phyloP scores from a whole-genome alignment of 2,113 vertebrate species.

The Syngnathus typhle region DNA sequence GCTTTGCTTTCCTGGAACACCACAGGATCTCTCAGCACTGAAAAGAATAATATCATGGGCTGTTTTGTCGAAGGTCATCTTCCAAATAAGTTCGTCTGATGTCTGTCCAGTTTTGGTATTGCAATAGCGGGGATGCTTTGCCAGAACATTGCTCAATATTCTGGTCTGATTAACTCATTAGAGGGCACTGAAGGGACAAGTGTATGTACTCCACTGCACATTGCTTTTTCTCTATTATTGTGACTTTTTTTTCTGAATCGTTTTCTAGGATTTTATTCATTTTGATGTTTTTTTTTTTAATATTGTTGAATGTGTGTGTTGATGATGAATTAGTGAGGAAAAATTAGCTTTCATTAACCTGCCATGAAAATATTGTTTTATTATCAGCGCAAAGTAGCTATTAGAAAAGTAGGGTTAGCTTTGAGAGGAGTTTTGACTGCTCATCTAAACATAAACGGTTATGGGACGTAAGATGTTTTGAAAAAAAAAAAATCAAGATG shows the following conservation, averaged over 20 bases:
- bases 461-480: background rate
- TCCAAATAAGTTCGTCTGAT: conserved; percentile 38
- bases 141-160: conserved; percentile 8
- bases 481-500: background rate
- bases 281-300: too few relatives aligned
- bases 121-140: conserved; percentile 6
- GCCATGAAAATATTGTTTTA: background rate
- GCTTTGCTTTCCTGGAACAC: conserved; percentile 53
- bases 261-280: background rate
- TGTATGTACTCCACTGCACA: too few relatives aligned
- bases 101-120: conserved; percentile 24
- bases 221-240: background rate
- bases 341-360: background rate
- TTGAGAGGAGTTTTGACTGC: background rate
- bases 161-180: background rate
- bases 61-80: conserved; percentile 41
- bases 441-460: background rate
- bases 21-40: conserved; percentile 28
- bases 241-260: background rate
- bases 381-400: background rate
- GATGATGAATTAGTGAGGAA: background rate
- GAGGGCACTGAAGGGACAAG: background rate
- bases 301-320: too few relatives aligned
- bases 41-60: conserved; percentile 32
- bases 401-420: background rate